Base-by-base conservation (phyloP, 30 jellyfish, hydroid and myxozoan genomes). In the Aurelia coerulea region DNA sequence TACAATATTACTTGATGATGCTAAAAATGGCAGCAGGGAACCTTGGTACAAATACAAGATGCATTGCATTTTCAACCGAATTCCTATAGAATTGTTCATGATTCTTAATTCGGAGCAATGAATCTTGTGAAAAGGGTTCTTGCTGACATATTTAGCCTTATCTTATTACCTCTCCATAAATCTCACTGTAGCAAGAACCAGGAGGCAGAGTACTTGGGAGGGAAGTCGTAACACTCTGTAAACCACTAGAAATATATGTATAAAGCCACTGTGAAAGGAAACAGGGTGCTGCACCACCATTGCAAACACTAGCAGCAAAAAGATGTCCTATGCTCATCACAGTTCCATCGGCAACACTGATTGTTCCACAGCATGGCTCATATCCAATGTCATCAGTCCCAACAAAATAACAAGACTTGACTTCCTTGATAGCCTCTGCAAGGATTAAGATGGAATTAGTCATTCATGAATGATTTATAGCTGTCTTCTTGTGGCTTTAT, bases 271-370 rank as follows among this genome's bases (percentile, higher is more conserved):
- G 85, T 49, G 87, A 68, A 32, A 82, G 80, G 58, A 84, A 53
- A 37, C 73, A 42, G 64, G 88, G 93, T 65, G 81, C 89, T 53
- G 88, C 68, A 50, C 93, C 88, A 74, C 68, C 69, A 60, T 71
- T 50, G 80, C 78, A 63, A 29, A 72, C 1, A 49, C 85, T 62
- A 16, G 88, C 80, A 3, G 85, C 91, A 66, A 66, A 68, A 2
- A 81, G 46, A 68, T 66, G 91, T 39, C 86, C 91, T 41, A 80
- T 80, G 35, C 73, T 12, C 87, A 10, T 42, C 54, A 67, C 76
- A 32, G 73, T 81, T 69, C 91, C 91, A 67, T 80, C 90, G 10
- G 73, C 85, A 32, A 80, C 17, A 50, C 90, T 63, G 4, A 80
- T n/a, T 12, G 53, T 65, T 32, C 90, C 90, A 64, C 85, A 59